Evolutionary conservation across 2,888 invertebrate species (phyloP).

Genomic region (Lasioglossum marginatum): DNA sequence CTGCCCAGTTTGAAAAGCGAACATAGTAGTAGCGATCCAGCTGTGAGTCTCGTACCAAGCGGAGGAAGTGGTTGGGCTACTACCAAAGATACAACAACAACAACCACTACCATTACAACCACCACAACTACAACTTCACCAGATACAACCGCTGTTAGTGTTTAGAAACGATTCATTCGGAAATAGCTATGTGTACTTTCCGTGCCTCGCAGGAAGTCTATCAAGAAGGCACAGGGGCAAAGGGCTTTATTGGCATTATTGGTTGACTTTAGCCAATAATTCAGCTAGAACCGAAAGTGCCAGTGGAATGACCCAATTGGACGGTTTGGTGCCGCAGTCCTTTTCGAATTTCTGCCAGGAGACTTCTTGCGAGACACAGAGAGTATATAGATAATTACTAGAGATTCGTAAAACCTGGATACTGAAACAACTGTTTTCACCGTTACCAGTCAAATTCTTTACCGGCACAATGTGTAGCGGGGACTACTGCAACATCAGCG

Average conservation of each 20-base stretch:
- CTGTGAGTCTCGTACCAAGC: slow-evolving; percentile 91
- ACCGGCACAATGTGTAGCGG: slow-evolving; percentile 81
- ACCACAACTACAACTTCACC: slow-evolving; percentile 76
- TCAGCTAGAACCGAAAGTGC: too few species aligned
- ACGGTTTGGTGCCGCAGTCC: too few species aligned
- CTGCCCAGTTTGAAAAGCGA: slow-evolving; percentile 99
- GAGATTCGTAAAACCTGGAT: not conserved
- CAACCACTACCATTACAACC: slow-evolving; percentile 81
- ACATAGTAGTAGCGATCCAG: slow-evolving; percentile 91
- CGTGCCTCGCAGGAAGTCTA: too few species aligned
- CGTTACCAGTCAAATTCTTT: slow-evolving; percentile 79
- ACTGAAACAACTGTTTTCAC: slow-evolving; percentile 32
- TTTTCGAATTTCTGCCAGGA: too few species aligned
- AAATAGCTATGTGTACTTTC: not conserved
- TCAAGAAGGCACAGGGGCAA: too few species aligned
- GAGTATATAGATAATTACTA: not conserved
- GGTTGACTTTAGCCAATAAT: too few species aligned
- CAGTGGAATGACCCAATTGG: too few species aligned
- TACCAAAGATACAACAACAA: slow-evolving; percentile 86
- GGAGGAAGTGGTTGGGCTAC: slow-evolving; percentile 93
- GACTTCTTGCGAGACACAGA: too few species aligned
- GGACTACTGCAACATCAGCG: slow-evolving; percentile 76
- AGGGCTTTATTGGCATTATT: too few species aligned
- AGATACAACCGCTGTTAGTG: slow-evolving; percentile 79
- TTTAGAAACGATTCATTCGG: not conserved